A percentile compares a stretch with the other conserved stretches of the same genome.
Evolutionary conservation across 2,113 vertebrate genomes (phyloP).

Genomic region (Urocolius indicus): DNA sequence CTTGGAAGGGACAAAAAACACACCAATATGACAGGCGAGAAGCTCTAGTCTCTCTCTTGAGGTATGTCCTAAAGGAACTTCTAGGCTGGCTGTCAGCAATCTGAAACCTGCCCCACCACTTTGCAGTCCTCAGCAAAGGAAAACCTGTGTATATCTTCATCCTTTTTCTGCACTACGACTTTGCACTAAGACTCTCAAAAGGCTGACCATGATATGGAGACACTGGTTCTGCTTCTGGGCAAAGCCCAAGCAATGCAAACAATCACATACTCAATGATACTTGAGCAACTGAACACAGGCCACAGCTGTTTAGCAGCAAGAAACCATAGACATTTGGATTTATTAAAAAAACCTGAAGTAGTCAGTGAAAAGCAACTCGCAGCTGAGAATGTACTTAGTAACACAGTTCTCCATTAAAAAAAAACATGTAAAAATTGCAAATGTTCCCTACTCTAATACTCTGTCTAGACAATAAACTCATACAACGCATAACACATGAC

Average conservation of each 20-base stretch:
- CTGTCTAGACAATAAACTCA: conserved; percentile 76
- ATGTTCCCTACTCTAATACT: conserved; percentile 50
- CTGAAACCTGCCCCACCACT: neutral
- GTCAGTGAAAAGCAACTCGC: conserved; percentile 3
- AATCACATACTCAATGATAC: neutral
- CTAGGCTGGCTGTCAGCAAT: neutral
- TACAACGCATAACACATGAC: conserved; percentile 29
- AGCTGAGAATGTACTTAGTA: conserved; percentile 48
- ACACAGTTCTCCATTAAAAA: conserved; percentile 22
- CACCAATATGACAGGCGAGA: accelerated
- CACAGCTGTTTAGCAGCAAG: neutral
- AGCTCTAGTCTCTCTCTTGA: neutral
- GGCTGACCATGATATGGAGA: neutral
- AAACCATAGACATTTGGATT: neutral
- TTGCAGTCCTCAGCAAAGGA: neutral
- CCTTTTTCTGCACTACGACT: neutral
- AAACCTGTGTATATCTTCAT: neutral
- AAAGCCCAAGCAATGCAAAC: neutral
- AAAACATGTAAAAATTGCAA: conserved; percentile 51
- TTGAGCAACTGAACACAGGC: neutral
- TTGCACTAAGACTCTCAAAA: neutral
- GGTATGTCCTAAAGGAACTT: neutral
- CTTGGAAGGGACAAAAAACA: neutral
- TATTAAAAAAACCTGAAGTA: neutral
- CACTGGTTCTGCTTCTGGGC: neutral